These are phyloP conservation scores for Mongoloraphidia duomilia DNA, from an alignment of 2,888 invertebrate genomes.

Conservation along the genomic window DNA sequence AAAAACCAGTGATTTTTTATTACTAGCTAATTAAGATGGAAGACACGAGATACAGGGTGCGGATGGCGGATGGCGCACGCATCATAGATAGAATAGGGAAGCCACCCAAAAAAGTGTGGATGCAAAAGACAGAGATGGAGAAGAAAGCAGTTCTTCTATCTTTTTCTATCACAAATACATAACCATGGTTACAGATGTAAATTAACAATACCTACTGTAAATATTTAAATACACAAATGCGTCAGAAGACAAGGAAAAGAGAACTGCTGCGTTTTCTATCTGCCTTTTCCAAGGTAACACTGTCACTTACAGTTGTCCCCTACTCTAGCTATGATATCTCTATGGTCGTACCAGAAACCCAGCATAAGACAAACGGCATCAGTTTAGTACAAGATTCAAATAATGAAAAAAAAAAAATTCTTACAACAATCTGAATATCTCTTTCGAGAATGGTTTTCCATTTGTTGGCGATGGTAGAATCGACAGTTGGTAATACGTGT, in stretches of 20 bases:
- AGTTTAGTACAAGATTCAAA: not conserved
- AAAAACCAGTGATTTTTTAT: conserved; percentile 14
- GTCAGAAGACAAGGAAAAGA: no score
- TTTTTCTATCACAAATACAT: no score
- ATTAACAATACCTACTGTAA: not conserved
- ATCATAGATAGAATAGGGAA: not conserved
- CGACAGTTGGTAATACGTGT: conserved; percentile 37
- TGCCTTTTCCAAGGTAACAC: no score
- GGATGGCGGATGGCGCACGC: not conserved
- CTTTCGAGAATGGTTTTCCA: conserved; percentile 58
- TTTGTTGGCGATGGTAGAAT: conserved; percentile 57
- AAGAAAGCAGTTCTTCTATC: no score
- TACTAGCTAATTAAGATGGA: not conserved
- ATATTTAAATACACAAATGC: not conserved
- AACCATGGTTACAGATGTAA: no score
- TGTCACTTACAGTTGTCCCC: no score
- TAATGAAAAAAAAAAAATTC: conserved; percentile 19
- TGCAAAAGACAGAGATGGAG: not conserved
- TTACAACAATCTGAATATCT: conserved; percentile 64
- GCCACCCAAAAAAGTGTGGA: no score
- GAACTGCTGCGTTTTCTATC: no score
- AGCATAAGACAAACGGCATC: no score
- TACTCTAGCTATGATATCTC: no score
- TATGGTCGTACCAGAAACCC: no score
- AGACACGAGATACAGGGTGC: not conserved